Evolutionary conservation across 35 echinoderm and acorn worm genomes (phyloP).

Genomic region (Heliocidaris tuberculata): DNA sequence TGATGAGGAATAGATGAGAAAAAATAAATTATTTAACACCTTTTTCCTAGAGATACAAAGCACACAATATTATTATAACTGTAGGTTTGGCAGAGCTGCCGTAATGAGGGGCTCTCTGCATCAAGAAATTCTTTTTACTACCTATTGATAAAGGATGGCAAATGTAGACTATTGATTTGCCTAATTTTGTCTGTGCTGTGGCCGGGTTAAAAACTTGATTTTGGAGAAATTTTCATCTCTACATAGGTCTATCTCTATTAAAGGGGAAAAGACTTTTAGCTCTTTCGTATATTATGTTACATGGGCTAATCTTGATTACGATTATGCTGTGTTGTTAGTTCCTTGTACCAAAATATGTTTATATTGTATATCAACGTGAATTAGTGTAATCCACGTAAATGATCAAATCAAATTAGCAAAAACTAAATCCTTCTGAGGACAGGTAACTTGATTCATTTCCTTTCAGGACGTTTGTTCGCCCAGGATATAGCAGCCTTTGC

Average conservation of each 20-base stretch:
- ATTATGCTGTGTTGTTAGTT: too few relatives aligned
- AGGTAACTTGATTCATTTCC: not conserved
- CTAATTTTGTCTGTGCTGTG: not conserved
- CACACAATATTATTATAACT: not conserved
- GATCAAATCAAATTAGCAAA: too few relatives aligned
- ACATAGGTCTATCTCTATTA: not conserved
- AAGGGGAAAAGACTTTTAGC: not conserved
- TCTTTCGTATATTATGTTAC: too few relatives aligned
- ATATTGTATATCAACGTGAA: too few relatives aligned
- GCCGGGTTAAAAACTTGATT: too few relatives aligned
- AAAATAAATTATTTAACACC: too few relatives aligned
- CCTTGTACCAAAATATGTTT: too few relatives aligned
- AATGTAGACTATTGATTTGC: not conserved
- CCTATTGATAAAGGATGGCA: not conserved
- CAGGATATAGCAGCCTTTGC: slow-evolving; percentile 96
- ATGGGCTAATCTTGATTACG: too few relatives aligned
- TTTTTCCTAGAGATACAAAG: not conserved
- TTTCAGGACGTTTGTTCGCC: slow-evolving; percentile 75
- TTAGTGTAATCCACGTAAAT: too few relatives aligned
- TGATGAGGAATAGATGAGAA: too few relatives aligned
- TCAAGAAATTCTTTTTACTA: not conserved
- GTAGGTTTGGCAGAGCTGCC: not conserved
- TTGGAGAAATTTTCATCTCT: not conserved
- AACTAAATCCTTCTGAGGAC: not conserved
- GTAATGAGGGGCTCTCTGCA: not conserved